Conservation (phyloP, 1,140 invertebrate species). For the Ganaspis sp. region DNA sequence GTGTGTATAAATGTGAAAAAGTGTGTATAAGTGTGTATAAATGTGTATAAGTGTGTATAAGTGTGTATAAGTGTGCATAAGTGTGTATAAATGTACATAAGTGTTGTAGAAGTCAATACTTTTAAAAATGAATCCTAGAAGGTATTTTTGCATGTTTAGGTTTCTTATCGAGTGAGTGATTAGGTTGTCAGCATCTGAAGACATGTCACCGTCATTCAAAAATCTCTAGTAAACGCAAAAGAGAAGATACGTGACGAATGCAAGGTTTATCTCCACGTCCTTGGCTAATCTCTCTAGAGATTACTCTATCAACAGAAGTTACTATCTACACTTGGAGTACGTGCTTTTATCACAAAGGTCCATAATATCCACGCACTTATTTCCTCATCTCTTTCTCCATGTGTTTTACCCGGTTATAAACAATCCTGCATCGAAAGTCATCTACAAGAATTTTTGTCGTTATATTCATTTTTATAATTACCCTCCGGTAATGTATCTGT, state of each 20-base stretch:
- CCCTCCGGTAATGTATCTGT: too few relatives aligned
- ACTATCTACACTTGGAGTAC: constrained; percentile 39
- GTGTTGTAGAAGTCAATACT: too few relatives aligned
- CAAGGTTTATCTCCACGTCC: constrained; percentile 73
- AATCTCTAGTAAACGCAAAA: constrained; percentile 48
- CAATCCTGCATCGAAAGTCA: not conserved
- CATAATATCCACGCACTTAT: constrained; percentile 2
- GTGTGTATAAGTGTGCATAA: too few relatives aligned
- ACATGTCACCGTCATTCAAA: constrained; percentile 43
- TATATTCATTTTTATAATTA: not conserved
- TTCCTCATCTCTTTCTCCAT: not conserved
- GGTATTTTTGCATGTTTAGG: constrained; percentile 41
- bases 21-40: too few relatives aligned
- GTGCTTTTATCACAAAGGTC: constrained; percentile 31
- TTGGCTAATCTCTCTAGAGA: constrained; percentile 74
- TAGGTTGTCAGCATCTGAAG: constrained; percentile 50
- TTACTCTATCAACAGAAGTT: constrained; percentile 65
- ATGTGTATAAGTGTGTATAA: too few relatives aligned
- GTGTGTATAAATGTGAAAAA: too few relatives aligned
- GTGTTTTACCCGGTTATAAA: not conserved
- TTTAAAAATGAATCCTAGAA: not conserved
- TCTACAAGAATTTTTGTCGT: not conserved
- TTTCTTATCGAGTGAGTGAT: constrained; percentile 49
- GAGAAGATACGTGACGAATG: constrained; percentile 60
- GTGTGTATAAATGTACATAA: too few relatives aligned